Base-by-base conservation (phyloP, 2,888 invertebrate species). In the Vandiemenella viatica region DNA sequence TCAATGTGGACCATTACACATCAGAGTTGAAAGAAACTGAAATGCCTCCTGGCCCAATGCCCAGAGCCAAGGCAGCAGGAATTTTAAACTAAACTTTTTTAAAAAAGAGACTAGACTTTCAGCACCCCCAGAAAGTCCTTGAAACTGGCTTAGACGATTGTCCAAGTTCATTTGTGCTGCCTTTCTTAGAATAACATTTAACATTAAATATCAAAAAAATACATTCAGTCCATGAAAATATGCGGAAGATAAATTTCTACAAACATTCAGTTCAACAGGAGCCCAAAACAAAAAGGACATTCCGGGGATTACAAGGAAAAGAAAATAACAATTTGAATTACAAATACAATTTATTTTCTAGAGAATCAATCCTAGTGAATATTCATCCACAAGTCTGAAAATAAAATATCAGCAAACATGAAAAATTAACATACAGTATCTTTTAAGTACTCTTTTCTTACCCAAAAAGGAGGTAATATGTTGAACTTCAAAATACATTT, bases 261-360 rank as follows among this genome's bases (percentile, higher is more conserved):
- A 23, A 23, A 23, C 7, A 8, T 23, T 23, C 26, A 23, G 26
- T 23, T 23, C 26, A 23, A 23, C 26, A 23, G 10, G 7, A 23
- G 10, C 26, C 6, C 26, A 10, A 23, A 23, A 23, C 26, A 10
- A 23, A 23, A 6, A 23, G 26, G 26, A 23, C 26, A 23, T 23
- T 23, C 26, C 42, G 18, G 18, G 42, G 42, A 42, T 17, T 32
- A 37, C 16, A 18, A 18, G 17, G 38, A 37, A 19, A 26, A 46
- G 19, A 46, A 42, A 18, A 32, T 17, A n/a, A 10, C 19, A 23
- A 17, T 18, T 45, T 50, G 40, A 50, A 45, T 55, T 56, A 56
- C 56, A 56, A 56, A 56, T 56, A 56, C 56, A 52, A 51, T 56
- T 55, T 56, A 54, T 56, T 56, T 55, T 55, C 56, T 56, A 56